Evolutionary conservation across 53 echinoderm and acorn worm species (phyloP), one percentile per base, ranked within the genome.

Genomic region (Zoroaster sp.): DNA sequence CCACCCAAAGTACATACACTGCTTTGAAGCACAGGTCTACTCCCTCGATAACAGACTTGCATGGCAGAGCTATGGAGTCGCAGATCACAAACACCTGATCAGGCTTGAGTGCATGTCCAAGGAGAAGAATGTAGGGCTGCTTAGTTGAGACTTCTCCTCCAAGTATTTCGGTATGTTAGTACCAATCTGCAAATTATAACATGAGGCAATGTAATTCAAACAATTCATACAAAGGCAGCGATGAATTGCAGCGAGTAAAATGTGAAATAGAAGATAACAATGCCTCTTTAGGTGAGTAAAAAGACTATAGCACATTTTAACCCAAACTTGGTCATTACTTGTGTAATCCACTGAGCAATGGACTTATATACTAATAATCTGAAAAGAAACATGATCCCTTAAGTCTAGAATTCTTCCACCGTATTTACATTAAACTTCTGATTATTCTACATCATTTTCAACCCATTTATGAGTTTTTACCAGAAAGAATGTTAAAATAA

Each of bases 11-110:
- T 18, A 66, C 36, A 39, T 25, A 66, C 63, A 82, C 66, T 39
- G 66, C 66, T 25, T 82, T 82, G 41, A 82, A 82, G 31, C 82
- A 82, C 42, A 82, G 82, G 82, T 82, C 68, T 66, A 82, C 82
- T 38, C 82, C 67, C 18, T 82, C 65, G 40, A 82, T 82, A 42
- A 82, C 65, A 32, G 82, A 82, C 67, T 37, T 82, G 42, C 65
- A 63, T 42, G 59, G 65, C 82, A 82, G 40, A 21, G 82, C 82
- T 40, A 23, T 66, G 12, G 38, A 35, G 39, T 80, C 80, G 18
- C 52, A 52, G 18, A 80, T 35, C 69, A 68, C 69, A 68, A 68
- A 67, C 34, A 67, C 34, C 68, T 67, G 68, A 28, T 67, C 68
- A 1, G 9, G 52, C 11, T 51, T 51, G 52, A 51, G 52, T 10